Base-by-base conservation (phyloP, 2,113 vertebrate genomes). In the Saiga tatarica region DNA sequence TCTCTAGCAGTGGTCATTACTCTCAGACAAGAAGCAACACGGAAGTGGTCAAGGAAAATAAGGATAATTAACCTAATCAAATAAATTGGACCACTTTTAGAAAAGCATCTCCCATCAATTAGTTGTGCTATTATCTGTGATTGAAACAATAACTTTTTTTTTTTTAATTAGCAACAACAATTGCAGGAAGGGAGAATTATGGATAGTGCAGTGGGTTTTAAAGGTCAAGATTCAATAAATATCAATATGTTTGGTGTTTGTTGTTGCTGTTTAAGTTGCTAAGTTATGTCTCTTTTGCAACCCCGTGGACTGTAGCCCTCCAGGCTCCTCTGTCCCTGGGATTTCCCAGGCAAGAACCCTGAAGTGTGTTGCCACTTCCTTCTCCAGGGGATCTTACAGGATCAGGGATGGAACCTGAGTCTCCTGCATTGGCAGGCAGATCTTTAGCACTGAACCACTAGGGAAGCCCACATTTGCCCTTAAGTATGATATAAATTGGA, bases 41-140 rank as follows among this genome's bases (percentile, higher is more conserved):
- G 94, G 82, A 97, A 87, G 50, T 50, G 98, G 98, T 92, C 95
- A 97, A 85, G 97, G 52, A 96, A 98, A 98, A 98, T 87, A 47
- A 93, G 87, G 33, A 62, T 98, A 98, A 98, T 98, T 98, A 98
- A 95, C 74, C 83, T 98, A 98, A 97, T 98, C 89, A 94, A 67
- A 97, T 87, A 91, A 98, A 97, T 81, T 96, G 95, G 84, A 93
- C 81, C 83, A 96, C 74, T 95, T 90, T 60, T 67, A 45, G 45
- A 39, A 89, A 97, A 98, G 95, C 79, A 97, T 96, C 82, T 94
- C 2, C 4, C 86, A 59, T 86, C 94, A 97, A 92, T 98, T 97
- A 98, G 39, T 88, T 97, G 53, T 89, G 59, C 57, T 95, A 96
- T 85, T 97, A 39, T 71, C n/a, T 60, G 79, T 97, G 97, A 96